Evolutionary conservation across 2,797 vertebrate genomes (phyloP).

Genomic region (Cyprinella venusta): DNA sequence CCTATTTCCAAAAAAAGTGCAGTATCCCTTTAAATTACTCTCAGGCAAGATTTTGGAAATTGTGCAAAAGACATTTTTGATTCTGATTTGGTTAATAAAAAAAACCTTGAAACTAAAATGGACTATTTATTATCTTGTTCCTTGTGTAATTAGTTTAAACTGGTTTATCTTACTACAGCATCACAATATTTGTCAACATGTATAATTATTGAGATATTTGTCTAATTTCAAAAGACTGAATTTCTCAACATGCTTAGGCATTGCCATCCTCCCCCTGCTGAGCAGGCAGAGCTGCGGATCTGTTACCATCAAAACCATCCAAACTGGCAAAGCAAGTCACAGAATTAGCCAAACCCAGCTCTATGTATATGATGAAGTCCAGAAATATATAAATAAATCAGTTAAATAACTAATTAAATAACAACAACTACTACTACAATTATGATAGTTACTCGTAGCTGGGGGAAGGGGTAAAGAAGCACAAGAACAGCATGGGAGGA

Average conservation of each 20-base stretch:
- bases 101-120: not conserved
- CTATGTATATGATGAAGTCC: slow-evolving; percentile 51
- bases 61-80: not conserved
- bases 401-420: slow-evolving; percentile 43
- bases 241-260: slow-evolving; percentile 46
- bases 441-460: not conserved
- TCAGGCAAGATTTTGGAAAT: not conserved
- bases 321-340: slow-evolving; percentile 69
- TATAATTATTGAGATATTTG: slow-evolving; percentile 35
- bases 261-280: slow-evolving; percentile 67
- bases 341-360: slow-evolving; percentile 66
- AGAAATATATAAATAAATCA: slow-evolving; percentile 46
- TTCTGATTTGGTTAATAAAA: too few relatives aligned
- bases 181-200: slow-evolving; percentile 63
- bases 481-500: not conserved
- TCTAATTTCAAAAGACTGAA: slow-evolving; percentile 27
- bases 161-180: slow-evolving; percentile 50
- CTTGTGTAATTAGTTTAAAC: not conserved
- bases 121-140: not conserved
- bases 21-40: too few relatives aligned
- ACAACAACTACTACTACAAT: slow-evolving; percentile 11
- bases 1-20: too few relatives aligned
- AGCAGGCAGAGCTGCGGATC: slow-evolving; percentile 68
- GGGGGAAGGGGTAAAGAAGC: not conserved
- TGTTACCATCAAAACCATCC: slow-evolving; percentile 64